Conservation (phyloP, 2,113 vertebrate genomes). For the Taxidea taxus region DNA sequence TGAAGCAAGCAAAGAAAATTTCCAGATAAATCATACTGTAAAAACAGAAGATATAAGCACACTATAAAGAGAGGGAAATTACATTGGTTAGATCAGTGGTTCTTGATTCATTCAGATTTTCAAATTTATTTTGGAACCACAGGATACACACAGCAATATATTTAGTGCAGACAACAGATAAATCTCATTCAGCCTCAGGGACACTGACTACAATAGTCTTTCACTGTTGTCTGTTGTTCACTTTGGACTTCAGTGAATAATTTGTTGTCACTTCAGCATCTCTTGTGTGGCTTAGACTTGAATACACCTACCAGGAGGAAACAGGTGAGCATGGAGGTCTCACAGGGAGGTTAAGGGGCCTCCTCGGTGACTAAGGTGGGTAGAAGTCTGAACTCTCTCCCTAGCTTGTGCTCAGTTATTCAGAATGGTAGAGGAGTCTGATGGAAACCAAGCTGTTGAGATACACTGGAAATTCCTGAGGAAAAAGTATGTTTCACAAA, state of each 20-base stretch:
- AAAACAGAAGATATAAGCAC: neutral
- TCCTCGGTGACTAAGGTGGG: no score
- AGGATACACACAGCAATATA: neutral
- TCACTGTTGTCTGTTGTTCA: neutral
- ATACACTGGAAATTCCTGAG: neutral
- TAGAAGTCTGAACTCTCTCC: neutral
- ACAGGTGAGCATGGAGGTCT: neutral
- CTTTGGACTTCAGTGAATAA: neutral
- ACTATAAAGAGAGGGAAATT: neutral
- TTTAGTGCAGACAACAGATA: neutral
- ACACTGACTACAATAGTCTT: neutral
- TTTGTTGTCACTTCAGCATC: neutral
- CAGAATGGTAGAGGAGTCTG: neutral
- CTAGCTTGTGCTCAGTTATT: neutral
- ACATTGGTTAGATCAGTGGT: neutral
- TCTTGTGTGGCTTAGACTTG: neutral
- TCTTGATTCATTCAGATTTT: conserved; percentile 6
- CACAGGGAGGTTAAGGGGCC: neutral
- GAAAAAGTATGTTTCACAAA: neutral
- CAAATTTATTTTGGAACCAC: neutral
- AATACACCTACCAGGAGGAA: neutral
- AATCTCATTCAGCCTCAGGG: neutral
- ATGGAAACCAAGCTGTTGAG: neutral
- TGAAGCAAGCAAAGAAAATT: neutral
- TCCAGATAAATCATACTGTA: neutral